Percentiles rank a stretch among this genome's conserved stretches.
Conservation (phyloP, 1,140 invertebrate genomes). For the Chironomus striatipennis region DNA sequence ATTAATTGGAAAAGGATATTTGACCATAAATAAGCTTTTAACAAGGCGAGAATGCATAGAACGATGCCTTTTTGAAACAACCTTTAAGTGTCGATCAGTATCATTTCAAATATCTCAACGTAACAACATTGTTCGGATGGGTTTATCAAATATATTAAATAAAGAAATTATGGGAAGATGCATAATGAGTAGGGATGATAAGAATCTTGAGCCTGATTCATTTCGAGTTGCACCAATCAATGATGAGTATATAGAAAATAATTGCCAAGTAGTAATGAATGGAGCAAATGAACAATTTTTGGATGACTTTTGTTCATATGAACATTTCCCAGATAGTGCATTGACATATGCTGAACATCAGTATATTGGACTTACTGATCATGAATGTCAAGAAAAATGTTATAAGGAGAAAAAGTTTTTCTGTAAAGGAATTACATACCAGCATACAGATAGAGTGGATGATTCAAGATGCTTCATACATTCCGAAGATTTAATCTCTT, state of each 20-base stretch:
- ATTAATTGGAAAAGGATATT: conserved; percentile 42
- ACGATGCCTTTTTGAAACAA: conserved; percentile 41
- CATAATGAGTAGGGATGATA: conserved; percentile 48
- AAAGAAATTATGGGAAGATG: conserved; percentile 43
- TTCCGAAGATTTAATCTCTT: conserved; percentile 44
- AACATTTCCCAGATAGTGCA: conserved; percentile 38
- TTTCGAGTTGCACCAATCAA: conserved; percentile 51
- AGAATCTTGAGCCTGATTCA: conserved; percentile 50
- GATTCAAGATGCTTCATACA: conserved; percentile 41
- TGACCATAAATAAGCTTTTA: conserved; percentile 39
- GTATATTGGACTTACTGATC: conserved; percentile 34
- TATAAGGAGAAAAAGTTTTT: conserved; percentile 36
- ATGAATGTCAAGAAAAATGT: conserved; percentile 36
- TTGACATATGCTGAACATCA: conserved; percentile 38
- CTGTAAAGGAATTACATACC: conserved; percentile 37
- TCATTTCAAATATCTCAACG: conserved; percentile 41
- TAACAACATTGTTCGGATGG: conserved; percentile 35
- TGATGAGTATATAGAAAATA: conserved; percentile 56
- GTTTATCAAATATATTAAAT: conserved; percentile 18
- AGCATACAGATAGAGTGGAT: conserved; percentile 27
- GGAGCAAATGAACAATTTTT: conserved; percentile 31
- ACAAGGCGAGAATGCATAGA: conserved; percentile 43
- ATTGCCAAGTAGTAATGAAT: conserved; percentile 42
- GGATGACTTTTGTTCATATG: conserved; percentile 33
- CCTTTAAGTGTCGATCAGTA: conserved; percentile 41